Evolutionary conservation across 2,113 vertebrate genomes (phyloP), one percentile per base, ranked within the genome.

Genomic region (Fulmarus glacialis): DNA sequence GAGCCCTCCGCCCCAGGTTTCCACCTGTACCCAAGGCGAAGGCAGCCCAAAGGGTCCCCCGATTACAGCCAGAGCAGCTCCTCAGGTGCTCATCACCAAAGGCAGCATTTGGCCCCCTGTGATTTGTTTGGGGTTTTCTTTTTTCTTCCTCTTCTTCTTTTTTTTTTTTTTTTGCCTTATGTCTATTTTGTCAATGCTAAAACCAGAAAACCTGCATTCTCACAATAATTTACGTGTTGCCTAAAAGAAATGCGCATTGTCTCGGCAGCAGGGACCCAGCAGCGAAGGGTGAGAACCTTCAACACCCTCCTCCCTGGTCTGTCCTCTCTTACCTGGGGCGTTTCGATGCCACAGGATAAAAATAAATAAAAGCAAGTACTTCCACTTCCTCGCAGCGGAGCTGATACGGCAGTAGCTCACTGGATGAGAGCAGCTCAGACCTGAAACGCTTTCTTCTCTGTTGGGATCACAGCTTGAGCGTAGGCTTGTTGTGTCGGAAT

Each of bases 401-500:
- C 93, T 89, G 96, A 71, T 96, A 95, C 5, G 68, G 83, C 92
- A 94, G 82, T 89, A 97, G 93, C 94, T 97, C 94, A 79, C 91
- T 97, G 97, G 95, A 97, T 97, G 97, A 97, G 96, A 97, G 97
- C 97, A 96, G 95, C 95, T 97, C 97, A 96, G 96, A 95, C 96
- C 97, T 97, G 95, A 98, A 95, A 96, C 84, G 91, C 97, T 97
- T 97, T 97, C 94, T 97, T 96, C 95, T 97, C 97, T 97, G 93
- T 98, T 98, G 95, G 97, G 96, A 97, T 98, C 97, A 97, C 97
- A 98, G 97, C 95, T 98, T 98, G 97, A 97, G 97, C 95, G 97
- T 97, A 97, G 97, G 97, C 97, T 98, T 98, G 97, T 98, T 98
- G 97, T 98, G 97, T 97, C 97, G 97, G 97, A 97, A 97, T 97